Evolutionary conservation across 2,888 invertebrate genomes (phyloP).

Genomic region (Plebejus anna): DNA sequence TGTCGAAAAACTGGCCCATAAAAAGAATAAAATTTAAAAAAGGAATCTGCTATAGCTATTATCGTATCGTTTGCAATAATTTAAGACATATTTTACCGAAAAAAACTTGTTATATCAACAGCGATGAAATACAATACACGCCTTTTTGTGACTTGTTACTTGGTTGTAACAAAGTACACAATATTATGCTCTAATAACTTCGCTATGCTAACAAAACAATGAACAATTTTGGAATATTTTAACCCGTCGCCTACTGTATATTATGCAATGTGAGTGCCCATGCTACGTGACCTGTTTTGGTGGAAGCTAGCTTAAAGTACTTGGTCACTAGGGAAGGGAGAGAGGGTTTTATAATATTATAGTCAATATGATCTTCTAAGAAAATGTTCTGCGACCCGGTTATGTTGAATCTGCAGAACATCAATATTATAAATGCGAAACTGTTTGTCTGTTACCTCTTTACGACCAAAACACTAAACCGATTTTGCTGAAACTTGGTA

Average conservation of each 20-base stretch:
- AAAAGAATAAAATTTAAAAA: background rate
- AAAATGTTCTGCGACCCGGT: background rate
- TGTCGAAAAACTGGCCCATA: background rate
- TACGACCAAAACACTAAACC: too few species aligned
- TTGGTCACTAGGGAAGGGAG: background rate
- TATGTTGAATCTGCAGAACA: too few species aligned
- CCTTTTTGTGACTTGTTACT: constrained; percentile 3
- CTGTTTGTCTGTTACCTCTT: too few species aligned
- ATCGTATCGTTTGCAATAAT: background rate
- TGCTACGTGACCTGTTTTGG: background rate
- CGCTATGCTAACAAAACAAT: background rate
- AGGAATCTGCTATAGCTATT: background rate
- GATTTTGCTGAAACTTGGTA: too few species aligned
- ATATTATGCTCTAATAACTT: constrained; percentile 17
- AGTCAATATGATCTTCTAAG: background rate
- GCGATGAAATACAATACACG: background rate
- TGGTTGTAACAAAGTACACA: constrained; percentile 1
- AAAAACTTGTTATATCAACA: background rate
- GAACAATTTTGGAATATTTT: background rate
- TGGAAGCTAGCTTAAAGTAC: background rate
- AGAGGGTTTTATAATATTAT: background rate
- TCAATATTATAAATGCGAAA: too few species aligned
- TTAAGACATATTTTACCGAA: background rate
- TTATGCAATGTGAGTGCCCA: constrained; percentile 16
- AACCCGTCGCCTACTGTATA: background rate